phyloP scores from a whole-genome alignment of 2,797 vertebrate genomes.

The Otolemur crassicaudatus region DNA sequence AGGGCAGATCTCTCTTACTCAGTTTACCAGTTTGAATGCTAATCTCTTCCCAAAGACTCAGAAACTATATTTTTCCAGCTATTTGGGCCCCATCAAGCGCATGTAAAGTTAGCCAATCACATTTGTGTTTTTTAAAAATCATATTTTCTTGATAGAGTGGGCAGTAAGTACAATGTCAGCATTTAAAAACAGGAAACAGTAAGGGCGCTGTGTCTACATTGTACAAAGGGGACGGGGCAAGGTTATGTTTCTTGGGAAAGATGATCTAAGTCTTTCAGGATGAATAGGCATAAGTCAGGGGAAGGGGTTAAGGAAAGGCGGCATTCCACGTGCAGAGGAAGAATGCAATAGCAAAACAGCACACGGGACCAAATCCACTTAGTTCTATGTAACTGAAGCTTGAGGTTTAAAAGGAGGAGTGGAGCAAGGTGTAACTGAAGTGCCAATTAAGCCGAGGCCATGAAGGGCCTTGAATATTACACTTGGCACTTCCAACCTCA shows the following conservation, averaged over 20 bases:
- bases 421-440: background rate
- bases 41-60: background rate
- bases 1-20: background rate
- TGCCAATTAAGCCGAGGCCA: background rate
- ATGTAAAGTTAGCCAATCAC: background rate
- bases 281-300: background rate
- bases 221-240: background rate
- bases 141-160: background rate
- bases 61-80: background rate
- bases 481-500: background rate
- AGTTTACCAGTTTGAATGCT: background rate
- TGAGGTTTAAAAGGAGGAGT: background rate
- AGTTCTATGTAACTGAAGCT: background rate
- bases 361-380: background rate
- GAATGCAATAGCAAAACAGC: background rate
- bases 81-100: background rate
- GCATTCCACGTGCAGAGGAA: background rate
- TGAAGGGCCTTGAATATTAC: background rate
- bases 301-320: background rate
- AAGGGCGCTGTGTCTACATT: background rate
- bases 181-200: background rate
- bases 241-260: background rate
- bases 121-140: background rate
- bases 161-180: background rate
- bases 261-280: background rate